phyloP scores from a whole-genome alignment of 1,140 invertebrate genomes.

The Drosophila bifasciata region DNA sequence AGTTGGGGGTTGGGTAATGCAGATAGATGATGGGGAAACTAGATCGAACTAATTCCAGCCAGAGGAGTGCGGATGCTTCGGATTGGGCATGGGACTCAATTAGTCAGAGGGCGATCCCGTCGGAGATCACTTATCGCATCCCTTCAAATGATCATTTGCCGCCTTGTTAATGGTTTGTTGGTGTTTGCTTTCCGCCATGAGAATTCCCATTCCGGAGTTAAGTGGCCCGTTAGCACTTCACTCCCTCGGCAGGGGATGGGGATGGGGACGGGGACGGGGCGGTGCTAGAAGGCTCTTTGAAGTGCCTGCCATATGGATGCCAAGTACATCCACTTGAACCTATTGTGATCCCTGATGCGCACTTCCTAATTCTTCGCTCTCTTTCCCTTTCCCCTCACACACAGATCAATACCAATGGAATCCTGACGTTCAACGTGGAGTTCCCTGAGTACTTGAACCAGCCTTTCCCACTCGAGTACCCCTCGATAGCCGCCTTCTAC shows the following conservation, averaged over 20 bases:
- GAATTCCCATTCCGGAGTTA: constrained; percentile 46
- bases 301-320: constrained; percentile 54
- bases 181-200: constrained; percentile 75
- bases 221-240: constrained; percentile 74
- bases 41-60: constrained; percentile 40
- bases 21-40: not conserved
- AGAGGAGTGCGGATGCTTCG: constrained; percentile 17
- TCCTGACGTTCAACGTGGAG: constrained; percentile 94
- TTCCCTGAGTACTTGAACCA: constrained; percentile 93
- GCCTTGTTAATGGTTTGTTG: constrained; percentile 73
- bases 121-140: constrained; percentile 21
- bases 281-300: constrained; percentile 32
- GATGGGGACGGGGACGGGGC: not conserved
- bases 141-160: constrained; percentile 52
- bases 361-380: constrained; percentile 14
- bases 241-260: not conserved
- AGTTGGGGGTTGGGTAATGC: too few species aligned
- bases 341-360: constrained; percentile 3
- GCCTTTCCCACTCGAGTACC: constrained; percentile 95
- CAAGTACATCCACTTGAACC: constrained; percentile 44
- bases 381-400: constrained; percentile 52
- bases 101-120: constrained; percentile 20
- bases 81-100: constrained; percentile 49
- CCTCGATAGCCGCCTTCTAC: constrained; percentile 95
- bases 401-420: constrained; percentile 95